Evolutionary conservation across 2,797 vertebrate species (phyloP).

Genomic region (Anguilla anguilla): DNA sequence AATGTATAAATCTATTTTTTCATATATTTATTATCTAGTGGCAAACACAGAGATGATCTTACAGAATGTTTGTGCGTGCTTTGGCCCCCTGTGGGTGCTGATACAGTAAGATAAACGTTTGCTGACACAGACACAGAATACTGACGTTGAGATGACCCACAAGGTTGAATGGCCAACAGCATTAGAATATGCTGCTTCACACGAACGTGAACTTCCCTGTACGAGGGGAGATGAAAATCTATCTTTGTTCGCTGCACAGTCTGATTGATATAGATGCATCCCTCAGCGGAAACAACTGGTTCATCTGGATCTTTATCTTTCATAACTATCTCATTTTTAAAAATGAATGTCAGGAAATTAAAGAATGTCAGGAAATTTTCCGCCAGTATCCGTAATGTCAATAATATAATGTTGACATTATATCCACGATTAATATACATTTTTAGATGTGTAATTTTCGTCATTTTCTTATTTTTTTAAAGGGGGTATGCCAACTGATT

Average conservation of each 20-base stretch:
- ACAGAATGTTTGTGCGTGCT: neutral
- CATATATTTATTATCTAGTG: neutral
- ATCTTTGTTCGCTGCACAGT: neutral
- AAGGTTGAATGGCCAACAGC: neutral
- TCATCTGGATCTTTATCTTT: neutral
- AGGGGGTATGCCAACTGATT: neutral
- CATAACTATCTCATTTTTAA: neutral
- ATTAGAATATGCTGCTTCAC: neutral
- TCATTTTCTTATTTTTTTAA: too few relatives aligned
- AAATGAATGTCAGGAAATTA: neutral
- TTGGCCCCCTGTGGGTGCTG: neutral
- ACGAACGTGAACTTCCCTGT: neutral
- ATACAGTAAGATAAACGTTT: neutral
- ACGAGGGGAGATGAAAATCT: too few relatives aligned
- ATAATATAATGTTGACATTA: too few relatives aligned
- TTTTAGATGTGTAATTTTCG: too few relatives aligned
- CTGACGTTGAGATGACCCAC: neutral
- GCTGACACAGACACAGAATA: neutral
- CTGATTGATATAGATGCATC: neutral
- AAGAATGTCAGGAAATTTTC: neutral
- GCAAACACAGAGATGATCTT: neutral
- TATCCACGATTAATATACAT: too few relatives aligned
- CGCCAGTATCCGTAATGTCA: too few relatives aligned
- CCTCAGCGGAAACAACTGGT: neutral
- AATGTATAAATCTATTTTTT: neutral